Evolutionary conservation across 2,888 invertebrate genomes (phyloP).

Genomic region (Hirtodrosophila histrioides): DNA sequence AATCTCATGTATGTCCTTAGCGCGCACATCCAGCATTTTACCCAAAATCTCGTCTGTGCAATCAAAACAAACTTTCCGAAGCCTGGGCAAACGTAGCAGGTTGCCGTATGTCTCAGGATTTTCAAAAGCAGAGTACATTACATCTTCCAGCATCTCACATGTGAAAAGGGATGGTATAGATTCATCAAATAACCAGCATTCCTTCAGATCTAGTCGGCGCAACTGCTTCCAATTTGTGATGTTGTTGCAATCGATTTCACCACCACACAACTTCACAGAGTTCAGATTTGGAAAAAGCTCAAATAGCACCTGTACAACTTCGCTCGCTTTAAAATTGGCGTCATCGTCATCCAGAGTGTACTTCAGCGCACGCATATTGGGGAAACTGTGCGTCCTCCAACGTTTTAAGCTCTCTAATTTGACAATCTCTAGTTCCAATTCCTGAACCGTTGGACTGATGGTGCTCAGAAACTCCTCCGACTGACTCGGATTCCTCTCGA

Average conservation of each 20-base stretch:
- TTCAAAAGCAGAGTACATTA: neutral
- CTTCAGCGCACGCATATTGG: constrained; percentile 4
- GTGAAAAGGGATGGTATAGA: neutral
- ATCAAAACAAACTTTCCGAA: constrained; percentile 6
- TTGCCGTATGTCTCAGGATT: neutral
- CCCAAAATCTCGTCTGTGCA: neutral
- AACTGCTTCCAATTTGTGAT: constrained; percentile 7
- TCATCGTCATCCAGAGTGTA: constrained; percentile 9
- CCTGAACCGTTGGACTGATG: constrained; percentile 21
- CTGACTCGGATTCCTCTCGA: neutral
- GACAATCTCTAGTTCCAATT: neutral
- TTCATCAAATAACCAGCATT: neutral
- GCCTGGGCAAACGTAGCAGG: constrained; percentile 10
- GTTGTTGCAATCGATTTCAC: neutral
- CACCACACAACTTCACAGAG: neutral
- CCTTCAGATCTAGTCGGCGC: constrained; percentile 16
- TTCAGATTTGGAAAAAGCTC: constrained; percentile 15
- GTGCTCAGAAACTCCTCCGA: constrained; percentile 9
- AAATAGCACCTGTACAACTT: neutral
- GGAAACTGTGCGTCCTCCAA: constrained; percentile 16
- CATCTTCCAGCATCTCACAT: constrained; percentile 14
- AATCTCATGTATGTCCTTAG: neutral
- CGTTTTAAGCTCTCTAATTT: neutral
- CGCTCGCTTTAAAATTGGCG: no score
- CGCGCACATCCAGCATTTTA: constrained; percentile 6